These are phyloP conservation scores for Eristalinus sepulchralis DNA, from an alignment of 2,888 invertebrate species.

Conservation along the genomic window DNA sequence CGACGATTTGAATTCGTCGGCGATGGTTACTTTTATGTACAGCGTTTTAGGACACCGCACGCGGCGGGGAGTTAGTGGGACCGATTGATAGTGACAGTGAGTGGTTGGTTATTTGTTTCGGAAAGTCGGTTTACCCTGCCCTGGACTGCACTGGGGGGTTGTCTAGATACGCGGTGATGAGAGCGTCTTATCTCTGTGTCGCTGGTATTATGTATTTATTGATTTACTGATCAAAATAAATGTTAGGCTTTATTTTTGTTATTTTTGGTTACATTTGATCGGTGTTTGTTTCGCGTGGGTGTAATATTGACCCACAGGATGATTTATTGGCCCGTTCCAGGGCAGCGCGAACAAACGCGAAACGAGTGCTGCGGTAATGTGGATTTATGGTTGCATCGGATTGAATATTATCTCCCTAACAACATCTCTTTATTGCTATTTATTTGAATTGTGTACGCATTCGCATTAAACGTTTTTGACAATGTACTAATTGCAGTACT, in stretches of 20 bases:
- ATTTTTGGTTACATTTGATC: conserved; percentile 42
- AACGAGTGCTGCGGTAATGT: conserved; percentile 18
- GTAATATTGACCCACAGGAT: conserved; percentile 45
- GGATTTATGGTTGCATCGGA: conserved; percentile 49
- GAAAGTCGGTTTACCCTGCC: not conserved
- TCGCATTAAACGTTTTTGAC: conserved; percentile 1
- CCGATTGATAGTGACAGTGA: conserved; percentile 23
- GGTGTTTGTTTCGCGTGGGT: conserved; percentile 32
- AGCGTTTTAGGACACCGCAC: not conserved
- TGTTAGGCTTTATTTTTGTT: conserved; percentile 28
- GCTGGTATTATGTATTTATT: conserved; percentile 37
- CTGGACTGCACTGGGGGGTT: conserved; percentile 33
- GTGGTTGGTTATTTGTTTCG: conserved; percentile 26
- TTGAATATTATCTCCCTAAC: conserved; percentile 26
- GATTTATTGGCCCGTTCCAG: conserved; percentile 49
- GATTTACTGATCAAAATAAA: conserved; percentile 54
- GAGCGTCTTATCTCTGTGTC: conserved; percentile 18
- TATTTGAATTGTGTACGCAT: conserved; percentile 25
- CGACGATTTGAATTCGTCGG: conserved; percentile 18
- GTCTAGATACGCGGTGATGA: conserved; percentile 4
- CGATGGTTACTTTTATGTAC: conserved; percentile 32
- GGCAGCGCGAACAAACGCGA: not conserved
- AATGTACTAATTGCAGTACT: conserved; percentile 4
- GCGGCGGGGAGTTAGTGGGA: not conserved
- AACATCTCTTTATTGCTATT: conserved; percentile 35